Base-by-base conservation (phyloP, 2,888 invertebrate genomes). In the Troides aeacus region DNA sequence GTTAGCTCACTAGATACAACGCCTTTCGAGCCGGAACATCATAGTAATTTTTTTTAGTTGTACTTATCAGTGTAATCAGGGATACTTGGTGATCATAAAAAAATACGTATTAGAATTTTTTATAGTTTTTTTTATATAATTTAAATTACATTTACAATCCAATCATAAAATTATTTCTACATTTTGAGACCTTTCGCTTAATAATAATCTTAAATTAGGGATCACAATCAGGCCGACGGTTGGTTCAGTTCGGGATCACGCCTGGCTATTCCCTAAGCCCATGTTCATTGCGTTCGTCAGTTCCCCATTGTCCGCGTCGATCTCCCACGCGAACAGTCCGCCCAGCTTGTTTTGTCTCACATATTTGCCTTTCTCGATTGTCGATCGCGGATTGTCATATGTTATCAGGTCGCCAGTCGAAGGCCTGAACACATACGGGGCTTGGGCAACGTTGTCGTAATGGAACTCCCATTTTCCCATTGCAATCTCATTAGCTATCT, bases 271-370 rank as follows among this genome's bases (percentile, higher is more conserved):
- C 0, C 92, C 92, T 5, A 92, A 81, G 18, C 90, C 92, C 82
- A 89, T 85, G 72, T 92, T 92, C 92, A 92, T 92, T 7, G 90
- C 90, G 73, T 92, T 92, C 64, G 91, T 73, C 65, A 92, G 84
- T 53, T 92, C 92, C 36, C 92, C 92, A 74, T 92, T 92, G 72
- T 92, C 92, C 0, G 92, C 92, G 62, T 92, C 92, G 1, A 92
- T 86, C 79, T 92, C 92, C 92, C 92, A 92, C 10, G 92, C 88
- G 70, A 92, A 92, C 12, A 92, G 74, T 64, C 92, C 92, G 7
- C 92, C 92, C 0, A 92, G 78, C 70, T 92, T 92, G 73, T 92
- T 92, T 73, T 87, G 88, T 73, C 92, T 86, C 21, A 90, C 92
- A 72, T 92, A 92, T 75, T 92, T 92, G 5, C 87, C 92, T 74